Evolutionary conservation across 2,797 vertebrate genomes (phyloP).

Genomic region (Sphaeramia orbicularis): DNA sequence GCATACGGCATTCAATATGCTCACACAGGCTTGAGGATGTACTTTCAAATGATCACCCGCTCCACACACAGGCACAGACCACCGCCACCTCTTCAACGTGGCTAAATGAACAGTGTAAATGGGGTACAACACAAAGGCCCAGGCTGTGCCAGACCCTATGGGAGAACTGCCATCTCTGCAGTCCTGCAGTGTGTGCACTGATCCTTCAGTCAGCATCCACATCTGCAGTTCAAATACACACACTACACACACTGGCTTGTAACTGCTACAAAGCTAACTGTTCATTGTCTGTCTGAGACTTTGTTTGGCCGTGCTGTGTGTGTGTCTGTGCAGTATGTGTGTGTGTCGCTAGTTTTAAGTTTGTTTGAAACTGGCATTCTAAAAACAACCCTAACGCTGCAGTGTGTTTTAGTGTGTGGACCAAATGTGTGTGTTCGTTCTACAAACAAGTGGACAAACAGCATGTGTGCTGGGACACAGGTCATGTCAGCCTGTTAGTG

Average conservation of each 20-base stretch:
- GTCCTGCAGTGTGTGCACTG: conserved; percentile 74
- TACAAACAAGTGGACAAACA: conserved; percentile 58
- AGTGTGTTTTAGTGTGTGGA: conserved; percentile 10
- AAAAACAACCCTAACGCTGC: conserved; percentile 43
- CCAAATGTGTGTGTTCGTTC: conserved; percentile 20
- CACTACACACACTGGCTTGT: conserved; percentile 66
- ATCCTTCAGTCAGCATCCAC: conserved; percentile 75
- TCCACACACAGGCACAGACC: conserved; percentile 42
- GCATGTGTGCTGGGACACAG: conserved; percentile 66
- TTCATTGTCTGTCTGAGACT: conserved; percentile 70
- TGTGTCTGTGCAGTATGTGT: conserved; percentile 16
- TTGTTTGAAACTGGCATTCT: conserved; percentile 64
- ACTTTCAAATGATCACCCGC: conserved; percentile 64
- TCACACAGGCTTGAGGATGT: conserved; percentile 52
- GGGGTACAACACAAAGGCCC: conserved; percentile 63
- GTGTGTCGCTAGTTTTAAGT: conserved; percentile 38
- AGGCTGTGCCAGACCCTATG: conserved; percentile 69
- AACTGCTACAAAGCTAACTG: conserved; percentile 75
- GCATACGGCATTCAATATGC: conserved; percentile 54
- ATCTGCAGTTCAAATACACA: conserved; percentile 75
- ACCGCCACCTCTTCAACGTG: conserved; percentile 55
- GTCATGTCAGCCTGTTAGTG: conserved; percentile 69
- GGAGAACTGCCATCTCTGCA: conserved; percentile 73
- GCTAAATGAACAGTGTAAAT: conserved; percentile 68
- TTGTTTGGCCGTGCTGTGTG: conserved; percentile 60